Evolutionary conservation across 2,888 invertebrate species (phyloP), one percentile per base, ranked within the genome.

Genomic region (Endotricha flammealis): DNA sequence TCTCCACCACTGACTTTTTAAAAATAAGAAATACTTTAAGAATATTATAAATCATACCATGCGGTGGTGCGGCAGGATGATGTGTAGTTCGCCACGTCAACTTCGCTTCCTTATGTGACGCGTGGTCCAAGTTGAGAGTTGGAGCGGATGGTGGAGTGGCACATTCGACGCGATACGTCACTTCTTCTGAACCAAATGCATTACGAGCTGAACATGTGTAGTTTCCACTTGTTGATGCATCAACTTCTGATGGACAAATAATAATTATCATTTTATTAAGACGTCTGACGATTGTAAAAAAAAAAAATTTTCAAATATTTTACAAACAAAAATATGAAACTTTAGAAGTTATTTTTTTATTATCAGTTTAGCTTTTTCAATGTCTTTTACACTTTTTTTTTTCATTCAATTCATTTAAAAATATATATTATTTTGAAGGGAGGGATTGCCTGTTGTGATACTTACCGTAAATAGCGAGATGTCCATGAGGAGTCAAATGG

Each of bases 131-230:
- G 48, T 88, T 88, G 33, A 94, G 81, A 37, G 85, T 70, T 12
- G 94, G 94, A 11, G 92, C 88, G 43, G 88, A 78, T 0, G 95
- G 95, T 6, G 93, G 91, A 57, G 93, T 89, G 52, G 94, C 91
- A 17, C 95, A 94, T 48, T 92, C 90, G 28, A 96, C 88, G 8
- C 91, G 90, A 66, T 95, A 95, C 31, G 91, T 91, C 48, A 95
- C 92, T 53, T 93, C 92, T 72, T 96, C 96, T 29, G 91, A 91
- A 1, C 96, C 96, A 62, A 92, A 93, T 10, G 92, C 87, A 76
- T 96, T 96, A 53, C 92, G 92, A n/a, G 93, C 93, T 8, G 92
- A 90, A 58, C 94, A 94, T 8, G 93, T 92, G 74, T 93, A 94
- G 87, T 94, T 94, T 32, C 94, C 94, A 41, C 90, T 91, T 17